phyloP scores from a whole-genome alignment of 2,888 invertebrate genomes.

The Machimus atricapillus region DNA sequence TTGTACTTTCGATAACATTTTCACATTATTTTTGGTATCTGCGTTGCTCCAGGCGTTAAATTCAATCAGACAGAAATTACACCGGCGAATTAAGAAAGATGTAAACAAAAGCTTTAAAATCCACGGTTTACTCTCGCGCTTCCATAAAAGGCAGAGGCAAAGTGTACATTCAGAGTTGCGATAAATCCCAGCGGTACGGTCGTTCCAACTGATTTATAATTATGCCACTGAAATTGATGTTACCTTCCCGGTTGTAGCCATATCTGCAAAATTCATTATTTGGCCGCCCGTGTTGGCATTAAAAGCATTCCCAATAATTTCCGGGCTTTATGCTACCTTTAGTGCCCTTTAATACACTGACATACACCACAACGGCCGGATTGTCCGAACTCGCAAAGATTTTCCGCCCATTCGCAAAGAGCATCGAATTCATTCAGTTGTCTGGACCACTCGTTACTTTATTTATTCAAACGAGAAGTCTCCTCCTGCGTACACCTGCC shows the following conservation, averaged over 20 bases:
- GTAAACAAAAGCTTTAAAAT: not conserved
- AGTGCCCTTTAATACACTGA: not conserved
- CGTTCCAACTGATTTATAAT: not conserved
- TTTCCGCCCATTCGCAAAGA: not conserved
- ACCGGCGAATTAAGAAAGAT: not conserved
- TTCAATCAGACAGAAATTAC: not conserved
- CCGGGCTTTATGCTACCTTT: not conserved
- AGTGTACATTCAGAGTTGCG: not conserved
- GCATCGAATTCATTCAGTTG: slow-evolving; percentile 1
- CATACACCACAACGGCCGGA: not conserved
- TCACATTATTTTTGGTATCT: not conserved
- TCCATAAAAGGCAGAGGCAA: not conserved
- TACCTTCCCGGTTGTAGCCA: not conserved
- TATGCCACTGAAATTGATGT: not conserved
- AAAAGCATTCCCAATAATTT: not conserved
- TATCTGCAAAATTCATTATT: not conserved
- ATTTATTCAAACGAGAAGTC: slow-evolving; percentile 18
- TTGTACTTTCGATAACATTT: not conserved
- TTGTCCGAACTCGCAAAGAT: not conserved
- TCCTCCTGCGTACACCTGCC: not conserved
- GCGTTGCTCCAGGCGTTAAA: not conserved
- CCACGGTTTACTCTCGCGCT: not conserved
- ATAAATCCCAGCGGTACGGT: not conserved
- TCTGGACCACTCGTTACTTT: not conserved
- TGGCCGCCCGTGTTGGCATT: not conserved